These are phyloP conservation scores for Cotesia vestalis DNA, from an alignment of 1,140 invertebrate genomes.

Conservation along the genomic window DNA sequence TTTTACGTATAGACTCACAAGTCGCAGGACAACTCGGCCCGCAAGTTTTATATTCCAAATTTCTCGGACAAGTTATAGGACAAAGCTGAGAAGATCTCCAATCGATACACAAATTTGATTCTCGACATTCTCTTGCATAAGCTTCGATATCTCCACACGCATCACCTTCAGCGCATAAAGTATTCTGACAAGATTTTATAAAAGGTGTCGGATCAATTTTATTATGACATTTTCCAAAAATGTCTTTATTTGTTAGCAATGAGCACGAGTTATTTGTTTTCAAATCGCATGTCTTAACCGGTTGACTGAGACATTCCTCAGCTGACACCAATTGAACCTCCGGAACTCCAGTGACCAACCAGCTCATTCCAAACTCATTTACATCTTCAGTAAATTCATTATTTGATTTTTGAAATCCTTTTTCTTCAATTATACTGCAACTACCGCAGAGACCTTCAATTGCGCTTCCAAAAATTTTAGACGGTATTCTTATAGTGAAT, in stretches of 20 bases:
- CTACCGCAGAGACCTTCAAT: slow-evolving; percentile 83
- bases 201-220: slow-evolving; percentile 75
- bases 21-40: slow-evolving; percentile 74
- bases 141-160: slow-evolving; percentile 74
- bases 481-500: slow-evolving; percentile 74
- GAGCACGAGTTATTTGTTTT: slow-evolving; percentile 70
- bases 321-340: slow-evolving; percentile 42
- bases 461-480: slow-evolving; percentile 75
- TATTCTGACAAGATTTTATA: slow-evolving; percentile 75
- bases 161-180: slow-evolving; percentile 69
- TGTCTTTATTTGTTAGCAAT: slow-evolving; percentile 69
- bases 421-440: slow-evolving; percentile 74
- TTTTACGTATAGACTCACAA: slow-evolving; percentile 69
- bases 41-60: slow-evolving; percentile 75
- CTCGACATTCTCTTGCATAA: slow-evolving; percentile 77
- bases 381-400: slow-evolving; percentile 46
- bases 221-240: slow-evolving; percentile 78
- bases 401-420: slow-evolving; percentile 67
- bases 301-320: slow-evolving; percentile 47
- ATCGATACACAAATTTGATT: slow-evolving; percentile 73
- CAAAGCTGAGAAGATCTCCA: slow-evolving; percentile 75
- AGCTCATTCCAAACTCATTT: slow-evolving; percentile 71
- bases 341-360: slow-evolving; percentile 67
- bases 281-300: slow-evolving; percentile 61
- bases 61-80: slow-evolving; percentile 69